Evolutionary conservation across 1,140 invertebrate genomes (phyloP).

Genomic region (Reticulitermes speratus): DNA sequence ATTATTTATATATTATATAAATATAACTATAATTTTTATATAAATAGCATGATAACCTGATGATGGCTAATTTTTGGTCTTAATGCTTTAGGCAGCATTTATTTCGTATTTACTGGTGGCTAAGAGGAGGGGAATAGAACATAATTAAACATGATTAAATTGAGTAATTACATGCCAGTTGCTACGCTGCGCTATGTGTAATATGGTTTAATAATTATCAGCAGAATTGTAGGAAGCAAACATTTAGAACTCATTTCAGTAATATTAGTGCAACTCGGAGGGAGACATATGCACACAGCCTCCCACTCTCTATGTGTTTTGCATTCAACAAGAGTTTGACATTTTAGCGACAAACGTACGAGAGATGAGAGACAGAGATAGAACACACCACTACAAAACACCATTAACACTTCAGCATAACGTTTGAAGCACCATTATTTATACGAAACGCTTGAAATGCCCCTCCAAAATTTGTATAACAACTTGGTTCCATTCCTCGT

Average conservation of each 20-base stretch:
- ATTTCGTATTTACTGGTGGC: no score
- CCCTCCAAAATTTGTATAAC: slow-evolving; percentile 12
- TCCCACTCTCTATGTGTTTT: background rate
- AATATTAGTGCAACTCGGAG: background rate
- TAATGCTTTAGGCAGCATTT: no score
- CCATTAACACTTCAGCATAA: slow-evolving; percentile 15
- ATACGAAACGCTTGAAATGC: slow-evolving; percentile 16
- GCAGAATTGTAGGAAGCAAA: background rate
- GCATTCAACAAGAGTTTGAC: slow-evolving; percentile 9
- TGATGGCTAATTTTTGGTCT: no score
- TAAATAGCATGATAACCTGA: no score
- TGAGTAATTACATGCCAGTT: background rate
- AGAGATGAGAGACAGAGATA: background rate
- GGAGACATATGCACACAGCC: background rate
- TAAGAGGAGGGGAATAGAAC: no score
- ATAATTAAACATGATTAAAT: background rate
- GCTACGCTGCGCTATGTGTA: background rate
- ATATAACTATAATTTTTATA: no score
- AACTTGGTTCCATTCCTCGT: background rate
- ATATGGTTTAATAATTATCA: background rate
- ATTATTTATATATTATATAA: no score
- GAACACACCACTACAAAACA: background rate
- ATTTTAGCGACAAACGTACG: slow-evolving; percentile 3
- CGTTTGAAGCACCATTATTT: slow-evolving; percentile 7
- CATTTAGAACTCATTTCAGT: background rate